A percentile compares a stretch with the other conserved stretches of the same genome.
phyloP scores from a whole-genome alignment of 2,797 vertebrate species.

The Melanotaenia nigrans region DNA sequence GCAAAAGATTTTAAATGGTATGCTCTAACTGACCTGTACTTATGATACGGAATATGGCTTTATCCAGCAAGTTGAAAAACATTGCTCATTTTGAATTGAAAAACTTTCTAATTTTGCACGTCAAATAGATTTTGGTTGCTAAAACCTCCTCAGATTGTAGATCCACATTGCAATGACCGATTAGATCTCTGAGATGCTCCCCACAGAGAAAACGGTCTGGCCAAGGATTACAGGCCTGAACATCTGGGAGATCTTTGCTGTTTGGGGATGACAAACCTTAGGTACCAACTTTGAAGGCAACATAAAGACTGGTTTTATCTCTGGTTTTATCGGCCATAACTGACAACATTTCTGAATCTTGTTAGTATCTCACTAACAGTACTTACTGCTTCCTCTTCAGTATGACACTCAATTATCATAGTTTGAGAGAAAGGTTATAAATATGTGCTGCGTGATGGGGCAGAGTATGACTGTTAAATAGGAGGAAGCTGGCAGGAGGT shows the following conservation, averaged over 20 bases:
- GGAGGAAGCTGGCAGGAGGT: background rate
- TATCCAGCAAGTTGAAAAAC: background rate
- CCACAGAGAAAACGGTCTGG: background rate
- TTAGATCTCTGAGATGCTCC: background rate
- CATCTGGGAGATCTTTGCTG: background rate
- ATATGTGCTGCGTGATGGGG: background rate
- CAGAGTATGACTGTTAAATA: background rate
- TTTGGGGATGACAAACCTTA: background rate
- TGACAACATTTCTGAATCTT: too few relatives aligned
- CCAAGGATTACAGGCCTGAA: background rate
- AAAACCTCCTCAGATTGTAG: background rate
- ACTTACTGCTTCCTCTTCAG: too few relatives aligned
- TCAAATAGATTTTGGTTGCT: background rate
- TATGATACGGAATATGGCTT: background rate
- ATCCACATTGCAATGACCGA: background rate
- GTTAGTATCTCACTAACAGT: too few relatives aligned
- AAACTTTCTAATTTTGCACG: background rate
- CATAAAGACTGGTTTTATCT: background rate
- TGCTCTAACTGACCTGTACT: background rate
- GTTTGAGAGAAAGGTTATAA: background rate
- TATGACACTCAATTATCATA: too few relatives aligned
- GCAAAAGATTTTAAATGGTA: too few relatives aligned
- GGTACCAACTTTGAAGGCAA: background rate
- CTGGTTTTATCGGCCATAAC: background rate
- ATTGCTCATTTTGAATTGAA: background rate